Percentiles rank a stretch among this genome's conserved stretches.
Evolutionary conservation across 2,113 vertebrate genomes (phyloP).

Genomic region (Nanorana parkeri): DNA sequence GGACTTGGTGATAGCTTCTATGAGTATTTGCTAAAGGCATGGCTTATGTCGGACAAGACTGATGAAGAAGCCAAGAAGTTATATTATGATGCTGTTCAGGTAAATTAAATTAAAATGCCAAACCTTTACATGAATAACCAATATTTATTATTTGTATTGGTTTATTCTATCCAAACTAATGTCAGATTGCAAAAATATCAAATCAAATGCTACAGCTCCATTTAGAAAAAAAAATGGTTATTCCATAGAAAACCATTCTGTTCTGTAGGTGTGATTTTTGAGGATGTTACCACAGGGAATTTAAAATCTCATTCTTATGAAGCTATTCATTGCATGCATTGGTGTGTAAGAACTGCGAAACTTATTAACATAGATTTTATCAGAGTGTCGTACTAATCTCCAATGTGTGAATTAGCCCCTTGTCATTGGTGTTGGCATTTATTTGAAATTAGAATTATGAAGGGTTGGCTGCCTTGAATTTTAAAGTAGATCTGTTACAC

Average conservation of each 20-base stretch:
- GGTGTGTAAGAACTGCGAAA: no score
- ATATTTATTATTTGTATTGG: conserved; percentile 1
- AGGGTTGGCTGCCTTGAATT: background rate
- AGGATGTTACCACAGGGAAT: no score
- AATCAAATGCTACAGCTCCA: background rate
- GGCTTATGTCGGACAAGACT: conserved; percentile 95
- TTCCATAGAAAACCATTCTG: no score
- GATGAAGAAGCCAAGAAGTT: conserved; percentile 94
- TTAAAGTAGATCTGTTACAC: background rate
- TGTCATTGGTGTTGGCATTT: background rate
- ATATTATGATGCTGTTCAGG: conserved; percentile 95
- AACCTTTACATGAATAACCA: background rate
- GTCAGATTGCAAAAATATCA: background rate
- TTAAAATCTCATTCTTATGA: no score
- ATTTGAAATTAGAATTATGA: background rate
- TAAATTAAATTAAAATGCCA: conserved; percentile 68
- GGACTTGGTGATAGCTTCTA: conserved; percentile 98
- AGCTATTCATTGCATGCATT: no score
- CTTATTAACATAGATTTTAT: no score
- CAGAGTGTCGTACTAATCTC: no score
- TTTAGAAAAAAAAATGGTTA: no score
- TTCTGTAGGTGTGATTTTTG: no score
- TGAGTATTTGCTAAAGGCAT: conserved; percentile 97
- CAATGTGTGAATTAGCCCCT: background rate
- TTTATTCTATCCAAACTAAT: background rate